Conservation (phyloP, 1,140 invertebrate species). For the Aphis craccivora region DNA sequence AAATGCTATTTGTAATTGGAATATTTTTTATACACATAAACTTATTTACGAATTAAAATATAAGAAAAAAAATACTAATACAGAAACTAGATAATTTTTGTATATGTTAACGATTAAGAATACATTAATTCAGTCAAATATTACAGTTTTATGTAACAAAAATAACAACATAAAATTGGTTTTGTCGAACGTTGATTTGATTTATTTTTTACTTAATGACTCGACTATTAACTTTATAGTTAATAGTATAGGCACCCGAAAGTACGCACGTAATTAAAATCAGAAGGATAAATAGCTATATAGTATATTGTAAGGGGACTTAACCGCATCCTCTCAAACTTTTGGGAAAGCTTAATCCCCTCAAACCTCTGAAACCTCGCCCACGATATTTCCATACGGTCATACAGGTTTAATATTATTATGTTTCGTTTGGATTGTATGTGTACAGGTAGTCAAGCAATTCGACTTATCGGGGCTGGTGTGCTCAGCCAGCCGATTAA, state of each 20-base stretch:
- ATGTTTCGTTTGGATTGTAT: neutral
- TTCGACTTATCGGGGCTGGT: conserved; percentile 69
- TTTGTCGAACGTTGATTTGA: neutral
- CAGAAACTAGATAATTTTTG: neutral
- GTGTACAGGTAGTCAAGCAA: conserved; percentile 67
- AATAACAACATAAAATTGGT: neutral
- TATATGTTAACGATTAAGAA: neutral
- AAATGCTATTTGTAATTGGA: neutral
- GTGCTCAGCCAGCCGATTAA: conserved; percentile 67
- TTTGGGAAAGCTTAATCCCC: too few relatives aligned
- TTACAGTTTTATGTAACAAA: neutral
- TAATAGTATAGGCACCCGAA: neutral
- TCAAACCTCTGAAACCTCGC: neutral
- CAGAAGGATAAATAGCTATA: neutral
- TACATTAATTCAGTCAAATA: neutral
- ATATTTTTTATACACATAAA: neutral
- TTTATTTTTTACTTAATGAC: neutral
- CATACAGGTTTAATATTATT: neutral
- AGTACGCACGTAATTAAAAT: neutral
- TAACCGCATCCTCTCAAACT: too few relatives aligned
- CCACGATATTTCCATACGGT: neutral
- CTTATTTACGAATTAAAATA: neutral
- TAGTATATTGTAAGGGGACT: neutral
- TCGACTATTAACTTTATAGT: too few relatives aligned
- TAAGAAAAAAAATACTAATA: neutral